phyloP scores from a whole-genome alignment of 2,888 invertebrate genomes.

The Sicus ferrugineus region DNA sequence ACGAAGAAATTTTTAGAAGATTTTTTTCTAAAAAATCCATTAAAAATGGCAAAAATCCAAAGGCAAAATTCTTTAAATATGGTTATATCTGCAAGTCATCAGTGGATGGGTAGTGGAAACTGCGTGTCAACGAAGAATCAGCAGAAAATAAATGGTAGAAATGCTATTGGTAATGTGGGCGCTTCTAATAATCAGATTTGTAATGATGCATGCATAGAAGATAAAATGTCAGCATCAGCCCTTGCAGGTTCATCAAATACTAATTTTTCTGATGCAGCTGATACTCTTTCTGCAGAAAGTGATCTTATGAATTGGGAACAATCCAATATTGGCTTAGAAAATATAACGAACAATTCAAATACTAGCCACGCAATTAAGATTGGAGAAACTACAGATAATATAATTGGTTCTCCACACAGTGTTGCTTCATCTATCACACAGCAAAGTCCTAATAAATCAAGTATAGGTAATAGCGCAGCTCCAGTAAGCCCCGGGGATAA shows the following conservation, averaged over 20 bases:
- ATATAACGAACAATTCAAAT: constrained; percentile 5
- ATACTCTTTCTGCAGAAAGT: constrained; percentile 11
- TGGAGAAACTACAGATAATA: constrained; percentile 9
- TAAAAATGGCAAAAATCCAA: constrained; percentile 87
- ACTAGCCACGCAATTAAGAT: constrained; percentile 25
- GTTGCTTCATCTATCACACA: constrained; percentile 2
- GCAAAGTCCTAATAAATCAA: constrained; percentile 22
- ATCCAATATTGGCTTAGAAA: constrained; percentile 15
- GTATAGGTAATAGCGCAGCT: constrained; percentile 42
- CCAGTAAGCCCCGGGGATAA: constrained; percentile 59
- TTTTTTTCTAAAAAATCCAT: constrained; percentile 82
- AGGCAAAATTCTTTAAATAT: constrained; percentile 71
- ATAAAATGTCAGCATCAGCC: constrained; percentile 11
- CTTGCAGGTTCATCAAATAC: constrained; percentile 5
- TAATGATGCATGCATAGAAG: constrained; percentile 18
- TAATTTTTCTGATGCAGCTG: constrained; percentile 11
- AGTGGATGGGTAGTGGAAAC: constrained; percentile 34
- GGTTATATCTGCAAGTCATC: constrained; percentile 39
- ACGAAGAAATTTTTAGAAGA: constrained; percentile 91
- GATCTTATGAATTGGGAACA: constrained; percentile 31
- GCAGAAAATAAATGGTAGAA: constrained; percentile 18
- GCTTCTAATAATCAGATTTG: constrained; percentile 18
- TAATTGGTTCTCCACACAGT: constrained; percentile 10
- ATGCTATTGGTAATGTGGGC: background rate
- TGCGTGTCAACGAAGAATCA: constrained; percentile 27